These are phyloP conservation scores for Xiphophorus maculatus DNA, from an alignment of 2,113 vertebrate genomes.

Conservation along the genomic window DNA sequence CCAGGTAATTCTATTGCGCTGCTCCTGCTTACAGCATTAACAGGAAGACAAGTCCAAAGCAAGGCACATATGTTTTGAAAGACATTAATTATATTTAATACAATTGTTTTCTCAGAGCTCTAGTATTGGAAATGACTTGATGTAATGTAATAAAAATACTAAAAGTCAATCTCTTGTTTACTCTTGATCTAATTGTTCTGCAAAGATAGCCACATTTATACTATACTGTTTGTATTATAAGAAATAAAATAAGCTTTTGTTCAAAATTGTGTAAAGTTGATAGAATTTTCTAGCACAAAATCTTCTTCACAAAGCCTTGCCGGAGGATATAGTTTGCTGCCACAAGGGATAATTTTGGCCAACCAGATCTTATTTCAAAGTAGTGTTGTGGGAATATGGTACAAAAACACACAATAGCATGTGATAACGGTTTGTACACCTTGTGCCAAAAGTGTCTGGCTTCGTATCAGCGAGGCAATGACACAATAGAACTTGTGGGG, in stretches of 20 bases:
- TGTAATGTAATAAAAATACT: neutral
- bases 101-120: neutral
- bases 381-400: neutral
- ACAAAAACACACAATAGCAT: conserved; percentile 1
- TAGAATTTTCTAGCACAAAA: neutral
- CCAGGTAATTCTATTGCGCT: neutral
- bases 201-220: neutral
- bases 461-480: neutral
- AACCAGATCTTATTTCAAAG: neutral
- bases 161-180: neutral
- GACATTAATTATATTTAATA: neutral
- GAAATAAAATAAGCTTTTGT: neutral
- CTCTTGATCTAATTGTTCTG: neutral
- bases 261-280: neutral
- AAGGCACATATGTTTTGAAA: neutral
- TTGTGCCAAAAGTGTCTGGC: conserved; percentile 2
- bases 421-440: conserved; percentile 10
- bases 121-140: neutral
- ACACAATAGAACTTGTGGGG: neutral
- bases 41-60: neutral
- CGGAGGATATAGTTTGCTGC: neutral
- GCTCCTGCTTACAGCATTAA: neutral
- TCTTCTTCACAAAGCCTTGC: neutral
- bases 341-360: neutral
- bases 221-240: no score